Evolutionary conservation across 2,888 invertebrate genomes (phyloP).

Genomic region (Osmoderma eremita): DNA sequence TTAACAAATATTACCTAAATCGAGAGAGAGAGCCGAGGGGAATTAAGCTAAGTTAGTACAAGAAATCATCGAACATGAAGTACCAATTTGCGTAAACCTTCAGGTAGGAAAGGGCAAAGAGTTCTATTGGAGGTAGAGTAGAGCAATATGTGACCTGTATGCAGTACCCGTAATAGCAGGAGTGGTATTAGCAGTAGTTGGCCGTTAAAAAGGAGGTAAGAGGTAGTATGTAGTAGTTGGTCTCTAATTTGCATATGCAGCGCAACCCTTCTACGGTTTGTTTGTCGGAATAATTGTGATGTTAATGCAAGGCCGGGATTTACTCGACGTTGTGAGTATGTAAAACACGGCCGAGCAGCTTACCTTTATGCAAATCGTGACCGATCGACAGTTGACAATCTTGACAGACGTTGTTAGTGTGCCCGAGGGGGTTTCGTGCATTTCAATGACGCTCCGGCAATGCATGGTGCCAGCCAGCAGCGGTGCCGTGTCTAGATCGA

Average conservation of each 20-base stretch:
- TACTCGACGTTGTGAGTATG: conserved; percentile 44
- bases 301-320: conserved; percentile 55
- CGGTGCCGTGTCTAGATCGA: conserved; percentile 30
- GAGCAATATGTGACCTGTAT: background rate
- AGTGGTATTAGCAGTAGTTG: conserved; percentile 33
- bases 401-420: conserved; percentile 51
- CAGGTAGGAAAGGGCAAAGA: conserved; percentile 40
- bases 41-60: conserved; percentile 41
- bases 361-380: conserved; percentile 55
- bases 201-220: conserved; percentile 41
- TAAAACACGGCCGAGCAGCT: conserved; percentile 48
- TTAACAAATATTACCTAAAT: conserved; percentile 4
- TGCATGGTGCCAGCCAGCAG: conserved; percentile 29
- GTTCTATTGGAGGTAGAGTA: conserved; percentile 19
- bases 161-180: conserved; percentile 29
- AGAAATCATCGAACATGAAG: conserved; percentile 43
- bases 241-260: conserved; percentile 53
- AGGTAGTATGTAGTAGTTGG: conserved; percentile 38
- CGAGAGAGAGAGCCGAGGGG: conserved; percentile 4
- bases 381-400: conserved; percentile 52
- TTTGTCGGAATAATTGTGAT: conserved; percentile 58
- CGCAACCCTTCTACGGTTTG: conserved; percentile 54
- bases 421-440: conserved; percentile 46
- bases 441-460: conserved; percentile 34
- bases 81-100: conserved; percentile 49